phyloP scores from a whole-genome alignment of 1,140 invertebrate species.

The Globodera rostochiensis region DNA sequence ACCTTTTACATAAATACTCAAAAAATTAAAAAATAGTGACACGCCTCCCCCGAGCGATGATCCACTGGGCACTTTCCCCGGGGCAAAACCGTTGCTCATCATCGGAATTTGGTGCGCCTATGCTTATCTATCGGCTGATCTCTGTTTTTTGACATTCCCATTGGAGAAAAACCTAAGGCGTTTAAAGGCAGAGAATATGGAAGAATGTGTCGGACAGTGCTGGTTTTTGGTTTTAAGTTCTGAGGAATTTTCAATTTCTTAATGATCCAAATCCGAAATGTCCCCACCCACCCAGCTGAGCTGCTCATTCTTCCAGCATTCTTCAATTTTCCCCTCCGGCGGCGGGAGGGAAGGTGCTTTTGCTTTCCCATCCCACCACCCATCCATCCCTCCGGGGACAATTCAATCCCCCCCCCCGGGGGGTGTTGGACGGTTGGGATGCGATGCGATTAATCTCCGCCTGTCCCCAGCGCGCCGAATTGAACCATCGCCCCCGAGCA shows the following conservation, averaged over 20 bases:
- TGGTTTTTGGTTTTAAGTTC: too few relatives aligned
- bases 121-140: not conserved
- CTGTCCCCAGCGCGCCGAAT: constrained; percentile 5
- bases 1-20: too few relatives aligned
- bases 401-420: not conserved
- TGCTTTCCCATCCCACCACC: too few relatives aligned
- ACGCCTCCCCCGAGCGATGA: not conserved
- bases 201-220: not conserved
- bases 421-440: too few relatives aligned
- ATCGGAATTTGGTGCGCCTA: not conserved
- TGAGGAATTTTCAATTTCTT: too few relatives aligned
- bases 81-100: not conserved
- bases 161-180: not conserved
- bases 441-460: not conserved
- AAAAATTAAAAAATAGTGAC: too few relatives aligned
- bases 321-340: too few relatives aligned
- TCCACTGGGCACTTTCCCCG: not conserved
- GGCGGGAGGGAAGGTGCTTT: not conserved
- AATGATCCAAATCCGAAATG: too few relatives aligned
- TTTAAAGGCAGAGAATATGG: not conserved
- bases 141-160: not conserved
- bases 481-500: constrained; percentile 6
- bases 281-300: too few relatives aligned
- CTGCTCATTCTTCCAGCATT: too few relatives aligned
- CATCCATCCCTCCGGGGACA: not conserved